Base-by-base conservation (phyloP, 1,140 invertebrate genomes). In the Nomia melanderi region DNA sequence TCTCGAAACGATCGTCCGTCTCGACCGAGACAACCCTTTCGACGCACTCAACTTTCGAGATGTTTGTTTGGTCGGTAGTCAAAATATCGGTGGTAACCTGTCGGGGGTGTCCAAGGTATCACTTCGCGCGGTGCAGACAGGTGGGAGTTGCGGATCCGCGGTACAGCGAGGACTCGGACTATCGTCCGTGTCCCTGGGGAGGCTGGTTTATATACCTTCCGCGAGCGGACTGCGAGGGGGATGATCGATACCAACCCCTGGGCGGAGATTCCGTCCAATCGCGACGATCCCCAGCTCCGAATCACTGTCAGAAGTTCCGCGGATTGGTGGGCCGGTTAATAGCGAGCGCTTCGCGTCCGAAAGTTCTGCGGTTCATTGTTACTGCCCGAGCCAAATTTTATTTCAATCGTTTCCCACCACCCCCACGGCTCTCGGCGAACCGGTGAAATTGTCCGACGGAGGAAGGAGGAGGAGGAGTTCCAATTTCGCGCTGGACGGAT, bases 181-280 rank as follows among this genome's bases (percentile, higher is more conserved):
- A 83, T 79, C 64, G 72, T n/a, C 57, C 47, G n/a, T 72, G 69
- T 90, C 88, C 85, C 87, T 83, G 77, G 87, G 87, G 88, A 85
- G 53, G 69, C 81, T 29, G 62, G 76, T 85, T 90, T 91, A 90
- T 92, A 92, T 92, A 91, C 64, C 56, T 39, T 44, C 67, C 77
- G 66, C 66, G 41, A 50, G 41, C 65, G 72, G 47, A 20, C 39
- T 14, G 53, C 67, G 57, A 75, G 75, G 78, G 78, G 79, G 79
- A 84, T 88, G 85, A 92, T 92, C 91, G 88, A 91, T 91, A 89
- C 41, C 90, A 88, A 89, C 84, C 84, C 85, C 88, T 86, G 84
- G 88, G 91, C 90, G 87, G 90, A 88, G 87, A 85, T 80, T 62
- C 33, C 54, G 59, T 33, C 88, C 87, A 88, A 92, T 91, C 80